phyloP scores from a whole-genome alignment of 2,888 invertebrate species.

The Criorhina ranunculi region DNA sequence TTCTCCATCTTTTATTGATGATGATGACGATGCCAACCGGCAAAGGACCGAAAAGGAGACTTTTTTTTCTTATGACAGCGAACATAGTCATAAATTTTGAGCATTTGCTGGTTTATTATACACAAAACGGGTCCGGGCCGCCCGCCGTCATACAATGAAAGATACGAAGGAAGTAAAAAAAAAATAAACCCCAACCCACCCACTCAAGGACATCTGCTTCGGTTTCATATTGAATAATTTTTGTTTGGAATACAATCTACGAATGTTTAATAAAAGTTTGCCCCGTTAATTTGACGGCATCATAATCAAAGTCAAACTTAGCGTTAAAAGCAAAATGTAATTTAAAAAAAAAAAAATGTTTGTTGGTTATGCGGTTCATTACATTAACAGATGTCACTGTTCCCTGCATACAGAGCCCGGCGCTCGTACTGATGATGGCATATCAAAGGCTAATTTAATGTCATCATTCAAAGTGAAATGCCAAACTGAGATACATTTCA shows the following conservation, averaged over 20 bases:
- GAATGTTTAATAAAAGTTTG: slow-evolving; percentile 35
- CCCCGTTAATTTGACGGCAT: slow-evolving; percentile 40
- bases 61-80: slow-evolving; percentile 37
- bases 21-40: slow-evolving; percentile 58
- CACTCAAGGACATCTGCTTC: slow-evolving; percentile 21
- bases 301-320: slow-evolving; percentile 45
- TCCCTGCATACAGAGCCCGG: slow-evolving; percentile 8
- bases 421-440: slow-evolving; percentile 30
- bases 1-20: slow-evolving; percentile 64
- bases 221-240: slow-evolving; percentile 9
- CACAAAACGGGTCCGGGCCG: slow-evolving; percentile 9
- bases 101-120: slow-evolving; percentile 60
- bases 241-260: neutral
- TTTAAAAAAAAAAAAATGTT: neutral
- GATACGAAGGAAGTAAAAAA: neutral
- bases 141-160: slow-evolving; percentile 7
- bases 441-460: slow-evolving; percentile 69
- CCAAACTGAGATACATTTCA: slow-evolving; percentile 41
- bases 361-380: slow-evolving; percentile 17
- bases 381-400: slow-evolving; percentile 12
- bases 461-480: slow-evolving; percentile 42
- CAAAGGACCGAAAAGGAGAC: neutral
- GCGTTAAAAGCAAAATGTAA: slow-evolving; percentile 10
- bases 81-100: slow-evolving; percentile 57
- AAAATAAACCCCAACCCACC: neutral